Conservation (phyloP, 2,113 vertebrate genomes). For the Ia io region DNA sequence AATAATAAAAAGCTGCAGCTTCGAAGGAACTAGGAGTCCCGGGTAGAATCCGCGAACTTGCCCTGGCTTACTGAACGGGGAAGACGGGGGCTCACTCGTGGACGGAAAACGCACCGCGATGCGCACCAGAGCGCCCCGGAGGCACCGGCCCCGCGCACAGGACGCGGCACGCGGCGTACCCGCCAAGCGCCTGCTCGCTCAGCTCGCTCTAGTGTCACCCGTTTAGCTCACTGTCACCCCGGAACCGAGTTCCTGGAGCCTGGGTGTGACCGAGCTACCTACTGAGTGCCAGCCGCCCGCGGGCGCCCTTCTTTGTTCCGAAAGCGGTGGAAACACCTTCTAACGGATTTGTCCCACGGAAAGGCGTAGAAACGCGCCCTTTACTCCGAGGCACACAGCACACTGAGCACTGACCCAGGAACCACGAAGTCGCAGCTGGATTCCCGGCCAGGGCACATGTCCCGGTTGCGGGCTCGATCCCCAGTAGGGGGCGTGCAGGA, state of each 20-base stretch:
- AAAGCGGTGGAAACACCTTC: neutral
- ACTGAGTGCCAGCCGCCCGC: neutral
- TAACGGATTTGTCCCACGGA: neutral
- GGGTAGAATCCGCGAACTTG: neutral
- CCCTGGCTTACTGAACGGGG: slow-evolving; percentile 33
- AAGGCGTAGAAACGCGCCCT: neutral
- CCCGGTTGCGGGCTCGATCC: too few species aligned
- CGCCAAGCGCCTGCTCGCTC: neutral
- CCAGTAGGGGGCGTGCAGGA: too few species aligned
- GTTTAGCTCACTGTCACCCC: neutral
- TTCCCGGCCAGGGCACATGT: too few species aligned
- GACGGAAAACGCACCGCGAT: slow-evolving; percentile 57
- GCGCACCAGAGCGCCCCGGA: too few species aligned
- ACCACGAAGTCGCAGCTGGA: too few species aligned
- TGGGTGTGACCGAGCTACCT: neutral
- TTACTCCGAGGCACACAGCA: neutral
- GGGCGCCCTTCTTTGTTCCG: neutral
- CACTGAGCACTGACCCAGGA: too few species aligned
- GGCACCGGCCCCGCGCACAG: slow-evolving; percentile 25
- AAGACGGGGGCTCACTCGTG: slow-evolving; percentile 46
- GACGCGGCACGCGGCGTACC: neutral
- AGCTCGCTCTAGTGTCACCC: slow-evolving; percentile 49
- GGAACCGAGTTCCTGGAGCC: neutral
- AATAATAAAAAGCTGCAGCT: neutral
- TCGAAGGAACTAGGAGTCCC: slow-evolving; percentile 30